A percentile compares a stretch with the other conserved stretches of the same genome.
These are phyloP conservation scores for Erannis defoliaria DNA, from an alignment of 2,888 invertebrate genomes.

Conservation along the genomic window DNA sequence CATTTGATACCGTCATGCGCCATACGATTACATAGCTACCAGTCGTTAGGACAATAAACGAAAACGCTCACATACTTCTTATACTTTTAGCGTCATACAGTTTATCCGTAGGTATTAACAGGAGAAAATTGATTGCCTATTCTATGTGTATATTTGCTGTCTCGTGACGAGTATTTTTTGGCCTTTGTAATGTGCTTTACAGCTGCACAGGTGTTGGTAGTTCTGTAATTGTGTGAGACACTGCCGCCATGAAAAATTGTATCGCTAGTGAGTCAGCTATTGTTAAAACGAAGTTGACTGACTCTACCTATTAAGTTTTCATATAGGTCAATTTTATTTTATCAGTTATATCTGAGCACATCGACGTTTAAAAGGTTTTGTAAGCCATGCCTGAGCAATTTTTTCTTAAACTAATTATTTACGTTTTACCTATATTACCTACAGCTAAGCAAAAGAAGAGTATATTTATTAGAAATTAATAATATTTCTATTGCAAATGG, in stretches of 20 bases:
- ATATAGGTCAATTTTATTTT: background rate
- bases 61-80: background rate
- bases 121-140: no score
- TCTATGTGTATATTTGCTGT: background rate
- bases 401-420: no score
- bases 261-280: slow-evolving; percentile 12
- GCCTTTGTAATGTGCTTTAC: background rate
- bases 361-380: background rate
- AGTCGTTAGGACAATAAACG: background rate
- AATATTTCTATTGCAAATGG: no score
- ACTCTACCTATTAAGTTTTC: slow-evolving; percentile 6
- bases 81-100: background rate
- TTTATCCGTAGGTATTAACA: no score
- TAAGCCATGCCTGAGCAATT: background rate
- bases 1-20: slow-evolving; percentile 7
- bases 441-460: no score
- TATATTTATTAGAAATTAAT: no score
- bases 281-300: slow-evolving; percentile 11
- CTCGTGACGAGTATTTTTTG: background rate
- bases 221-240: slow-evolving; percentile 9
- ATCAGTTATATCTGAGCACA: background rate
- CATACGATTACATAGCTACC: background rate
- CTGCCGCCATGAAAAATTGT: slow-evolving; percentile 7
- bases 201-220: slow-evolving; percentile 8
- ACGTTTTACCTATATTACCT: no score